Conservation (phyloP, 2,888 invertebrate genomes). For the Pachliopta kotzebuea region DNA sequence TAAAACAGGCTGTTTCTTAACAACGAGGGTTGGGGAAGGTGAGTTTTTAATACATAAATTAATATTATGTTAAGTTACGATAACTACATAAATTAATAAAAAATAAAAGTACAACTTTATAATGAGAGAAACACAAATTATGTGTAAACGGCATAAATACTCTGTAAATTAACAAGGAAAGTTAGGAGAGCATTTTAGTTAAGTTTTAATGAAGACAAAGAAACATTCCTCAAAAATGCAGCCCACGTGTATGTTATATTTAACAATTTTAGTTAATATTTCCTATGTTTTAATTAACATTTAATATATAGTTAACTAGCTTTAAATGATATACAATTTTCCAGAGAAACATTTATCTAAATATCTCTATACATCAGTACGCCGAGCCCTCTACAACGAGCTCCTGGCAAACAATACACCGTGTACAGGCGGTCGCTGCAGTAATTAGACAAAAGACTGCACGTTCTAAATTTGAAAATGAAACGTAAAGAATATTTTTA, state of each 20-base stretch:
- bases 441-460: constrained; percentile 28
- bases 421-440: constrained; percentile 8
- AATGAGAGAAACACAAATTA: too few species aligned
- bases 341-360: constrained; percentile 2
- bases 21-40: constrained; percentile 29
- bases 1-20: constrained; percentile 28
- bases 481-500: constrained; percentile 1
- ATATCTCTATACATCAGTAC: constrained; percentile 5
- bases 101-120: too few species aligned
- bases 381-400: constrained; percentile 4
- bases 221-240: background rate
- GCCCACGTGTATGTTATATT: background rate
- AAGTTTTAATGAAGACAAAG: background rate
- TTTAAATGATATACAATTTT: background rate
- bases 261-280: too few species aligned
- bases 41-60: constrained; percentile 10
- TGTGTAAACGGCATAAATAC: too few species aligned
- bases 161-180: background rate
- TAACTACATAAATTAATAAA: too few species aligned
- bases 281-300: background rate
- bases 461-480: constrained; percentile 12
- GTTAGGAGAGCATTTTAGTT: background rate
- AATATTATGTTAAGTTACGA: background rate
- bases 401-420: constrained; percentile 13
- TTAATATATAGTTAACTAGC: background rate